phyloP scores from a whole-genome alignment of 2,888 invertebrate genomes.

The Tetragonula carbonaria region DNA sequence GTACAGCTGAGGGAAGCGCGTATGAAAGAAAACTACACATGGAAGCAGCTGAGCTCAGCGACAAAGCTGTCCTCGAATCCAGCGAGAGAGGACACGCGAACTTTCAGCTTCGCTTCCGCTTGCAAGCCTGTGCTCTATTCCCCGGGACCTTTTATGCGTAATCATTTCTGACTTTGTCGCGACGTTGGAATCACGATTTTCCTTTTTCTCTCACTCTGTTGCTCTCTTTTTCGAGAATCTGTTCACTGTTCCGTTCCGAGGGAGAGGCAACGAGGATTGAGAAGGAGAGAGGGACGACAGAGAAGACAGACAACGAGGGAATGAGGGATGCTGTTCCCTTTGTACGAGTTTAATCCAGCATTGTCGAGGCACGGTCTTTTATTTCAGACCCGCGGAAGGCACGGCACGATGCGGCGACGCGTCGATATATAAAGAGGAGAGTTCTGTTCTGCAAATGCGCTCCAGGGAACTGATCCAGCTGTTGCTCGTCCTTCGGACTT shows the following conservation, averaged over 20 bases:
- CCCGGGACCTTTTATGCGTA: constrained; percentile 58
- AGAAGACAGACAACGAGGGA: constrained; percentile 63
- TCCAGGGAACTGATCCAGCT: constrained; percentile 84
- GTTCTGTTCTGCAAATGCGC: constrained; percentile 83
- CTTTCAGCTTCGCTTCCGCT: constrained; percentile 50
- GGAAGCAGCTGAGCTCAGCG: neutral
- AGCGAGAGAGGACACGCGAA: constrained; percentile 29
- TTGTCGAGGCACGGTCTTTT: constrained; percentile 81
- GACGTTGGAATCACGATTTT: constrained; percentile 60
- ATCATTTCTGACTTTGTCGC: constrained; percentile 73
- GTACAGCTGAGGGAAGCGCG: neutral
- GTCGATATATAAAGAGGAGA: constrained; percentile 82
- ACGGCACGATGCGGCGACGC: constrained; percentile 69
- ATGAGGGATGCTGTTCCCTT: constrained; percentile 75
- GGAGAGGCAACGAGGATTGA: constrained; percentile 24
- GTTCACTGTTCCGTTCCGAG: constrained; percentile 6
- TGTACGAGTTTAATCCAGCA: constrained; percentile 80
- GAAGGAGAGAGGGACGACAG: constrained; percentile 28
- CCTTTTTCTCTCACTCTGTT: neutral
- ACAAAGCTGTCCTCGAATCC: constrained; percentile 7
- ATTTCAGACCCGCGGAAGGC: constrained; percentile 78
- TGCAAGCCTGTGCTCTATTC: constrained; percentile 13
- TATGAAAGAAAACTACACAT: neutral
- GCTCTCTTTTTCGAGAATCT: neutral
- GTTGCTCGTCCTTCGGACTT: constrained; percentile 80